Evolutionary conservation across 2,797 vertebrate genomes (phyloP), one percentile per base, ranked within the genome.

Genomic region (Sandelia bainsii): DNA sequence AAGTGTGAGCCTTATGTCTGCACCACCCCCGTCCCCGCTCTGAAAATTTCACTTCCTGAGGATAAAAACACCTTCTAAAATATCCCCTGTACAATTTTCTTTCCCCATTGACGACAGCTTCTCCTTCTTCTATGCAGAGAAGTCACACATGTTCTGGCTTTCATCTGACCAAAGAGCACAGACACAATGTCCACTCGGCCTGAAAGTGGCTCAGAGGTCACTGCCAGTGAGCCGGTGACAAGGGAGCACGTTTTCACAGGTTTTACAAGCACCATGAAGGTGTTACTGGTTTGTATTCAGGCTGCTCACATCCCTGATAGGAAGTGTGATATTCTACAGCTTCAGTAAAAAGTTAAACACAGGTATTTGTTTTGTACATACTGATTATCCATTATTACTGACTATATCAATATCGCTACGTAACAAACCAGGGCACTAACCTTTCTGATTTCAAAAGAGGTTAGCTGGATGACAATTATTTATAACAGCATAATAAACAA

Each of bases 41-140:
- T 72, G 61, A 77, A 74, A 85, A 12, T 65, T 72, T 49, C 25
- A 4, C 53, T 82, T 82, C 87, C 78, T 74, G 65, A 23, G 66
- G 86, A 62, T 52, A 48, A 86, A 83, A 73, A 79, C 85, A 84
- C 82, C 80, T 83, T 85, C 79, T 88, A 77, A 83, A 89, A 81
- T 81, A 69, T 80, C 85, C 52, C 54, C 50, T 20, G 50, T 20
- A 27, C 9, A 19, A 11, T 29, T 83, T 72, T 64, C 22, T 77
- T 68, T 32, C 59, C 60, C 60, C 45, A 14, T 27, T 77, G 73
- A 69, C 16, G 27, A 75, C 60, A 61, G 39, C 46, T 32, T 34
- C 58, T 48, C 58, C 75, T 56, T 49, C 59, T 17, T 44, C 45
- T 42, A 42, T 61, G 13, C 37, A n/a, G 53, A 61, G 20, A 37